These are phyloP conservation scores for Drosophila melanosoma DNA, from an alignment of 2,888 invertebrate genomes.

Conservation along the genomic window DNA sequence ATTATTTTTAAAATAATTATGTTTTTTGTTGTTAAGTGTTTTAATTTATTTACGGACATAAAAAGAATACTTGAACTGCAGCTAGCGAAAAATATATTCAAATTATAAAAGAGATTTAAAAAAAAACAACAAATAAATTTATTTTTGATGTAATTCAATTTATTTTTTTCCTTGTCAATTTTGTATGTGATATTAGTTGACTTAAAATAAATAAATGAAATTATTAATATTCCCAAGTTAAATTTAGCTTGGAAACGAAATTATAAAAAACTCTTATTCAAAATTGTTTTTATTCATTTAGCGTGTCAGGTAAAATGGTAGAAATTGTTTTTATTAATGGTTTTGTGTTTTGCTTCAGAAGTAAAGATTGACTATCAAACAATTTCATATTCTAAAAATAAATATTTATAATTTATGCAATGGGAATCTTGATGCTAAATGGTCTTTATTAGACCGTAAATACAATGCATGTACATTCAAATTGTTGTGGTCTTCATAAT, in stretches of 20 bases:
- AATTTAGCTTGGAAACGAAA: not conserved
- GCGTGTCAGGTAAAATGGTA: not conserved
- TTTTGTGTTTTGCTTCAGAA: not conserved
- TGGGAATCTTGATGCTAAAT: not conserved
- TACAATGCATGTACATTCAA: not conserved
- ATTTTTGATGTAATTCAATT: not conserved
- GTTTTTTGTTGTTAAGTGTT: not conserved
- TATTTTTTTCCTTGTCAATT: not conserved
- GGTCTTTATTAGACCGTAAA: not conserved
- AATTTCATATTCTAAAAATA: not conserved
- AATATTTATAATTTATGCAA: not conserved
- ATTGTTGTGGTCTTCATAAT: conserved; percentile 14
- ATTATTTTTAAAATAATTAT: not conserved
- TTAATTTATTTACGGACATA: not conserved
- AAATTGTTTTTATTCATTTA: not conserved
- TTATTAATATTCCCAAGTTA: not conserved
- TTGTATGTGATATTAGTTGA: not conserved
- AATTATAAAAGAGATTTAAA: not conserved
- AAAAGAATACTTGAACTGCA: not conserved
- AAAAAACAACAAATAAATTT: not conserved
- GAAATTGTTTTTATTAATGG: not conserved
- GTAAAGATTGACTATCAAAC: not conserved
- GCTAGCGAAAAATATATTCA: not conserved
- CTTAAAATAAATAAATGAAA: not conserved
- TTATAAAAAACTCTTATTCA: not conserved